Percentiles rank a stretch among this genome's conserved stretches.
Evolutionary conservation across 1,140 invertebrate species (phyloP).

Genomic region (Drosophila tropicalis): DNA sequence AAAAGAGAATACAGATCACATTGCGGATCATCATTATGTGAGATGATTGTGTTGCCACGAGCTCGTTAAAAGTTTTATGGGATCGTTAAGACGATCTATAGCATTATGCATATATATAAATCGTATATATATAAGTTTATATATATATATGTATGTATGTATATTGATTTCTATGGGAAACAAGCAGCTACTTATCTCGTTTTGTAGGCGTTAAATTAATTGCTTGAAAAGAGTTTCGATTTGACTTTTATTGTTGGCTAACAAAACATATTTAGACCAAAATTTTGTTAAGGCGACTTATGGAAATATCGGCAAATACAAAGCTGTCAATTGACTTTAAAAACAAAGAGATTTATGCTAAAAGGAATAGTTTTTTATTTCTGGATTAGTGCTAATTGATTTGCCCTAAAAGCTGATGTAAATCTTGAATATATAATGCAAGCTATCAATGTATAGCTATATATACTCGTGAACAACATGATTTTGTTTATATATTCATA

Average conservation of each 20-base stretch:
- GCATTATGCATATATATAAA: conserved; percentile 6
- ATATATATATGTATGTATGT: conserved; percentile 10
- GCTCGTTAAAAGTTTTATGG: conserved; percentile 51
- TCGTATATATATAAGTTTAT: conserved; percentile 9
- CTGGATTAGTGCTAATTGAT: conserved; percentile 12
- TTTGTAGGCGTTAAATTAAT: conserved; percentile 47
- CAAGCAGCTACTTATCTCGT: conserved; percentile 39
- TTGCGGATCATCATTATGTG: conserved; percentile 39
- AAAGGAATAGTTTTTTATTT: not conserved
- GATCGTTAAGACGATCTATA: conserved; percentile 10
- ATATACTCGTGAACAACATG: not conserved
- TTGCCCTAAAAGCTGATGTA: conserved; percentile 10
- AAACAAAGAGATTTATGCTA: conserved; percentile 4
- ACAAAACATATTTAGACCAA: conserved; percentile 47
- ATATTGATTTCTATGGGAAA: conserved; percentile 32
- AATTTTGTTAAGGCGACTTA: conserved; percentile 61
- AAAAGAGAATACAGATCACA: conserved; percentile 54
- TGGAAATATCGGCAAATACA: conserved; percentile 64
- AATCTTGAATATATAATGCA: not conserved
- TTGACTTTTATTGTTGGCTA: conserved; percentile 23
- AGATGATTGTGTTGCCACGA: conserved; percentile 52
- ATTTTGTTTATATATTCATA: conserved; percentile 23
- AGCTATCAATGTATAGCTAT: not conserved
- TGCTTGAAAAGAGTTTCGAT: conserved; percentile 34
- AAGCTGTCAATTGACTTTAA: conserved; percentile 50